phyloP scores from a whole-genome alignment of 2,113 vertebrate genomes.

The Platycercus adscitus region DNA sequence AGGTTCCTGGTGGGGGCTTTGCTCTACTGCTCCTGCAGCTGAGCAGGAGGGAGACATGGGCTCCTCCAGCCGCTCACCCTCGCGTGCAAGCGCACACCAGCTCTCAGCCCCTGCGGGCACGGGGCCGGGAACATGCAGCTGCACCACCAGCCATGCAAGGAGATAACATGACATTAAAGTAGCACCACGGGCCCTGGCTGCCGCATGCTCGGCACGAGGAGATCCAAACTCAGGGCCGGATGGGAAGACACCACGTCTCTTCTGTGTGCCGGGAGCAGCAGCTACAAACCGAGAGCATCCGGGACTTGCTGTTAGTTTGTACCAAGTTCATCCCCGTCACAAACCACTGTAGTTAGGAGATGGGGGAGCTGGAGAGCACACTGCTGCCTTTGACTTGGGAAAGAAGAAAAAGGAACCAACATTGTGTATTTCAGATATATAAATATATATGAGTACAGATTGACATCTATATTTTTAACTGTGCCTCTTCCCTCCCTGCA shows the following conservation, averaged over 20 bases:
- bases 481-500: not conserved
- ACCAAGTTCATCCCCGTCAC: not conserved
- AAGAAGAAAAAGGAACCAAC: not conserved
- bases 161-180: not conserved
- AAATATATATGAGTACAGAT: constrained; percentile 11
- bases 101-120: not conserved
- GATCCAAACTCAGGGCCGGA: constrained; percentile 15
- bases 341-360: constrained; percentile 4
- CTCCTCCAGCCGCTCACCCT: not conserved
- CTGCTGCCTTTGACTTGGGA: constrained; percentile 49
- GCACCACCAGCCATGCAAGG: too few relatives aligned
- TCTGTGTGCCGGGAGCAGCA: not conserved
- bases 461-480: constrained; percentile 73
- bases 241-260: not conserved
- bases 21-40: not conserved
- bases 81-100: not conserved
- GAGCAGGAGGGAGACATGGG: not conserved
- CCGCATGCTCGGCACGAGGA: not conserved
- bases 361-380: constrained; percentile 25
- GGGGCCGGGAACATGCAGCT: not conserved
- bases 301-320: not conserved
- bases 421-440: constrained; percentile 64
- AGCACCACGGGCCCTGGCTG: not conserved
- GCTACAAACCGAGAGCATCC: not conserved
- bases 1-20: not conserved